Evolutionary conservation across 2,888 invertebrate genomes (phyloP).

Genomic region (Agrotis ipsilon): DNA sequence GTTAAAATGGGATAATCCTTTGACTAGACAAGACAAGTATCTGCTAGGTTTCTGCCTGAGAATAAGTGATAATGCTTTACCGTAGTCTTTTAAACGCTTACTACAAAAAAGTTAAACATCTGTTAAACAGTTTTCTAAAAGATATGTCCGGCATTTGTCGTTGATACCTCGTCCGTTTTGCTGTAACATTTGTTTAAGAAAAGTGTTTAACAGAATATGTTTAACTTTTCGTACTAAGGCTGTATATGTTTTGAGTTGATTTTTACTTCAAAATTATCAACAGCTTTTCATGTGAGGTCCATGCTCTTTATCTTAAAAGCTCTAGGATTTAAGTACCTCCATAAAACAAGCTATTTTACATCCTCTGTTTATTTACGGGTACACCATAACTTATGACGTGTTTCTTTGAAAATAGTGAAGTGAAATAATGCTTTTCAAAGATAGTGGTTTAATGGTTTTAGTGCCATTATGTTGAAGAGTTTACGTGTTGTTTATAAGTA

Average conservation of each 20-base stretch:
- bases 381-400: background rate
- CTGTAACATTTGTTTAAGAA: too few relatives aligned
- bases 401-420: slow-evolving; percentile 19
- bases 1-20: too few relatives aligned
- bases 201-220: too few relatives aligned
- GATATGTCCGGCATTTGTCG: too few relatives aligned
- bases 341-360: slow-evolving; percentile 29
- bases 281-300: background rate
- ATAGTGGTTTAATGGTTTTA: slow-evolving; percentile 9
- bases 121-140: too few relatives aligned
- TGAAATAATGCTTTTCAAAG: slow-evolving; percentile 14
- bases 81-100: too few relatives aligned
- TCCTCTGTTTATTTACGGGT: slow-evolving; percentile 22
- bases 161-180: too few relatives aligned
- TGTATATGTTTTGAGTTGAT: background rate
- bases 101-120: too few relatives aligned
- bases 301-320: slow-evolving; percentile 1
- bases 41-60: too few relatives aligned
- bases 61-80: too few relatives aligned
- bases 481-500: slow-evolving; percentile 17
- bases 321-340: background rate
- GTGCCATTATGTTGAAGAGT: background rate
- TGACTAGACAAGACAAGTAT: too few relatives aligned
- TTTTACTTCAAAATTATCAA: background rate
- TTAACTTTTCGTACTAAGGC: too few relatives aligned